Base-by-base conservation (phyloP, 2,888 invertebrate genomes). In the Byasa hedistus region DNA sequence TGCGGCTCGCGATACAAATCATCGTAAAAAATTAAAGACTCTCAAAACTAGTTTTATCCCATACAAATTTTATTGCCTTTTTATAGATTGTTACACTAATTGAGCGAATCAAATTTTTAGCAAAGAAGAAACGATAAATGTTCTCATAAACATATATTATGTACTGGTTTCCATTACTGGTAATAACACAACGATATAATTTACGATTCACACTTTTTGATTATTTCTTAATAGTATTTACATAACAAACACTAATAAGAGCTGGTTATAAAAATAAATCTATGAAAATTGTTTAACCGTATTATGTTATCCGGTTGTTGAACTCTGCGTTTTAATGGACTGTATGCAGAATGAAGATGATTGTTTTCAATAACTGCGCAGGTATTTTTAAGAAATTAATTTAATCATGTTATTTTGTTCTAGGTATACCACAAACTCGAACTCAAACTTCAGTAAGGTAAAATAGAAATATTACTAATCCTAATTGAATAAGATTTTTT, bases 1-100 rank as follows among this genome's bases (percentile, higher is more conserved):
- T 7, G 57, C 51, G 57, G n/a, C 56, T 21, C 22, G 57, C 61
- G 24, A 51, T 44, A 58, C 39, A 15, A 56, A 44, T 32, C 54
- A 48, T 5, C 39, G 39, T 39, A 44, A 57, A 3, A 48, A 48
- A 59, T 27, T 27, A 39, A 0, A 10, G 7, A 10, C 17, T 39
- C 39, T 10, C 7, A 39, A 10, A 17, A 7, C 12, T 39, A 15
- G 5, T 39, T 12, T 44, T 44, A 15, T 17, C 44, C 15, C 17
- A 44, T 39, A 15, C 39, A 17, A 39, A 39, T 44, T 44, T 55
- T 24, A 55, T 22, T 7, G 24, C 24, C 1, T 21, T 55, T 24
- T 17, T 15, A 55, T 55, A 15, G 55, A 55, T 15, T 55, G 24
- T 24, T 55, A 32, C 32, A 10, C 32, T 32, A 32, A 32, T 32